Conservation (phyloP, 2,888 invertebrate species). For the Drosophila incognita region DNA sequence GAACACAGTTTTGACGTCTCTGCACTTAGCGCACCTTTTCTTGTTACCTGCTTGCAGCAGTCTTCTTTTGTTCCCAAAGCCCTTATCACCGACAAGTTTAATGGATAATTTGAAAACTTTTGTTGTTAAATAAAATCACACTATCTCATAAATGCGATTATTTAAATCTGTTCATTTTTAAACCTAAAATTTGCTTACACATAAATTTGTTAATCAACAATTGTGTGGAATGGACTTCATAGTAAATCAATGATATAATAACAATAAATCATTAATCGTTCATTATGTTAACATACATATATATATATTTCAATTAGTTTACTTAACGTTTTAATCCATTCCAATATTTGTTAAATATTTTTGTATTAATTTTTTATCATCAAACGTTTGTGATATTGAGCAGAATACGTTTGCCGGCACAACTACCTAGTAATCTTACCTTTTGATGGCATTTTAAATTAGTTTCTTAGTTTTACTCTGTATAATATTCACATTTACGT, state of each 20-base stretch:
- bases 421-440: constrained; percentile 9
- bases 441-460: constrained; percentile 61
- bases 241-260: not conserved
- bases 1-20: constrained; percentile 73
- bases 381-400: not conserved
- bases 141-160: not conserved
- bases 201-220: not conserved
- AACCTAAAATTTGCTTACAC: not conserved
- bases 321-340: not conserved
- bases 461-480: constrained; percentile 51
- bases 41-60: constrained; percentile 21
- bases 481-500: constrained; percentile 74
- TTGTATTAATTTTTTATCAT: not conserved
- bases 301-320: not conserved
- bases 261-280: not conserved
- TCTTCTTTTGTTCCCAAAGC: constrained; percentile 21
- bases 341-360: no score
- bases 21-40: constrained; percentile 48
- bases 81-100: not conserved
- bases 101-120: not conserved
- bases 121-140: not conserved
- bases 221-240: not conserved
- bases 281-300: not conserved
- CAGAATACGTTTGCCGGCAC: constrained; percentile 17
- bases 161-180: not conserved